phyloP scores from a whole-genome alignment of 2,113 vertebrate genomes.

The Megaptera novaeangliae region DNA sequence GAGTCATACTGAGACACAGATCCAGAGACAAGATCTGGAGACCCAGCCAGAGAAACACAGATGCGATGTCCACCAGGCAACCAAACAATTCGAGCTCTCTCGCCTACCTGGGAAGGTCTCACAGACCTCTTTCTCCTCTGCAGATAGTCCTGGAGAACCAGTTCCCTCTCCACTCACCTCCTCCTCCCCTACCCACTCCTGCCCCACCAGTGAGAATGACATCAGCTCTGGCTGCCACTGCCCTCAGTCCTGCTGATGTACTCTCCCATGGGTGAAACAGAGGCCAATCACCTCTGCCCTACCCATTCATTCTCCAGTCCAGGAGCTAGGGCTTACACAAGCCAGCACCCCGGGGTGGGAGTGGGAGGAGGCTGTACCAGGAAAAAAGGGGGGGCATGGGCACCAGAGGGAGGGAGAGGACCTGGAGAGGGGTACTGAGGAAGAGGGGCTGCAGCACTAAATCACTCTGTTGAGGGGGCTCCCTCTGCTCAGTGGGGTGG shows the following conservation, averaged over 20 bases:
- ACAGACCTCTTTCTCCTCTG: background rate
- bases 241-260: constrained; percentile 35
- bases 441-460: constrained; percentile 58
- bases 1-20: background rate
- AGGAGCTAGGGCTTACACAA: background rate
- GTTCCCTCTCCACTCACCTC: background rate
- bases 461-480: constrained; percentile 67
- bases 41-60: background rate
- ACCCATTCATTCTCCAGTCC: background rate
- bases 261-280: constrained; percentile 39
- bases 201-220: constrained; percentile 44
- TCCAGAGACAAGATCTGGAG: background rate
- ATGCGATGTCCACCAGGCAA: background rate
- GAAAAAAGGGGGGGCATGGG: background rate
- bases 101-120: background rate
- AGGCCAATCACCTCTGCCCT: background rate
- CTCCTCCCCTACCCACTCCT: background rate
- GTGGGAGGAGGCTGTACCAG: background rate
- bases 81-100: background rate
- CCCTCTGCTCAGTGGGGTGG: constrained; percentile 65
- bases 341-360: background rate
- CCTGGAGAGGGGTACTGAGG: constrained; percentile 14
- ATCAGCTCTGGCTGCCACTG: constrained; percentile 55
- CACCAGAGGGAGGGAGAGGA: background rate
- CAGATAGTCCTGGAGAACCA: background rate